A percentile compares a stretch with the other conserved stretches of the same genome.
These are phyloP conservation scores for Struthio camelus DNA, from an alignment of 2,113 vertebrate species.

Conservation along the genomic window DNA sequence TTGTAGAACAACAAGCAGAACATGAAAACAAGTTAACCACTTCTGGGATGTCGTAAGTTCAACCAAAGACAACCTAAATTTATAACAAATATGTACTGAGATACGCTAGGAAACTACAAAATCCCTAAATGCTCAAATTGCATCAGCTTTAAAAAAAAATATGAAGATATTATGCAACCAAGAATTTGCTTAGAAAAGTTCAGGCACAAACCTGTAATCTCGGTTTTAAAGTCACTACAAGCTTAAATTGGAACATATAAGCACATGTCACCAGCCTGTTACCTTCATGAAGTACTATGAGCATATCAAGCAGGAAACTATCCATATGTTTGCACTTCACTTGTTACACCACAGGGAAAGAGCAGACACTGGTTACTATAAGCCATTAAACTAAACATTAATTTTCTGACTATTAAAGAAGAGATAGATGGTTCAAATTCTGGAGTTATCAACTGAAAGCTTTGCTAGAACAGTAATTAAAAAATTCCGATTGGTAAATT, in stretches of 20 bases:
- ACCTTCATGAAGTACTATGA: background rate
- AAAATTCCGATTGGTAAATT: conserved; percentile 41
- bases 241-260: background rate
- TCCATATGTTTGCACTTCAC: background rate
- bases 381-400: conserved; percentile 15
- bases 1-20: background rate
- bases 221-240: background rate
- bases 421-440: background rate
- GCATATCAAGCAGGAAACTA: background rate
- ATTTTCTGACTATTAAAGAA: conserved; percentile 10
- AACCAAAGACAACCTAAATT: background rate
- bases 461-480: conserved; percentile 44
- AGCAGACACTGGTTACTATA: background rate
- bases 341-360: background rate
- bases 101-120: background rate
- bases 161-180: background rate
- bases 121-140: background rate
- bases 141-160: background rate
- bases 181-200: background rate
- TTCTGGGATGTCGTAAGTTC: background rate
- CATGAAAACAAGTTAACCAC: background rate
- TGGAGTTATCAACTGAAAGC: conserved; percentile 26
- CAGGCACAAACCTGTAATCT: background rate
- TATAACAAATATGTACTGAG: background rate
- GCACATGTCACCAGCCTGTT: background rate